Base-by-base conservation (phyloP, 2,888 invertebrate genomes). In the Megamerina dolium region DNA sequence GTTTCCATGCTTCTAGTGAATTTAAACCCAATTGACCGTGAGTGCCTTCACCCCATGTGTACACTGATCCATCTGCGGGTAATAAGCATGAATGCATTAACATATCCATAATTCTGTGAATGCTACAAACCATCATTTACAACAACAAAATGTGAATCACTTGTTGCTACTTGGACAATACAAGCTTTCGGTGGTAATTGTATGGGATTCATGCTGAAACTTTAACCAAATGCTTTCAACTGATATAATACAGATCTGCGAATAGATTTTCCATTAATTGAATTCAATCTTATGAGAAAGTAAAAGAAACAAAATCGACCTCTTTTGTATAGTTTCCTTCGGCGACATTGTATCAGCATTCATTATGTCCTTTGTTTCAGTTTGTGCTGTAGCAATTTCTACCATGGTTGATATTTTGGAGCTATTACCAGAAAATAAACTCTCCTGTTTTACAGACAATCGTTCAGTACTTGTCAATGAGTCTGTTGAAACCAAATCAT, bases 31-130 rank as follows among this genome's bases (percentile, higher is more conserved):
- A 68, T 61, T 85, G 83, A 1, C 85, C 84, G 56, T 75, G 73
- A 6, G 69, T 65, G 16, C 82, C 82, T 57, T 79, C 78, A 16
- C 85, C 85, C 83, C 84, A 85, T 1, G 79, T 75, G 60, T 78
- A 85, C 3, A 82, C 81, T 27, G 77, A 70, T 17, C 76, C 74
- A 60, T 84, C 82, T 68, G 19, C 12, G 36, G 38, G n/a, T n/a
- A n/a, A n/a, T n/a, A n/a, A n/a, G n/a, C n/a, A n/a, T n/a, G n/a
- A n/a, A n/a, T n/a, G n/a, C n/a, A n/a, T n/a, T n/a, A n/a, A n/a
- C n/a, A n/a, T n/a, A n/a, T n/a, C n/a, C n/a, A n/a, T n/a, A n/a
- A n/a, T n/a, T n/a, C n/a, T n/a, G n/a, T n/a, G n/a, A n/a, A n/a
- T n/a, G n/a, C n/a, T 18, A 42, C 47, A 36, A 60, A 75, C 75